Conservation (phyloP, 1,140 invertebrate species). For the Limonius californicus region DNA sequence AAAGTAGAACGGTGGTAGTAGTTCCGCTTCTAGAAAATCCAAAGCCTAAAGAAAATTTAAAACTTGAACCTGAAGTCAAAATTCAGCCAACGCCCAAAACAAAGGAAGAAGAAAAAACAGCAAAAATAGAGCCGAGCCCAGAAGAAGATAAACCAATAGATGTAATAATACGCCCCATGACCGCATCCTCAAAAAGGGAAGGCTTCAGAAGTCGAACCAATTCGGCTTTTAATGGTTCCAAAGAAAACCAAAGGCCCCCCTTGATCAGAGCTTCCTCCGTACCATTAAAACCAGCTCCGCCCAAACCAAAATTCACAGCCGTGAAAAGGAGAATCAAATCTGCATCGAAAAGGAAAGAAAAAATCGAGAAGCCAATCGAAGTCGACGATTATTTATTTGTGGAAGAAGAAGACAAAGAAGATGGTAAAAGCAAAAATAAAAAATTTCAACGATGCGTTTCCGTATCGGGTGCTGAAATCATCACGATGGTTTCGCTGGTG, state of each 20-base stretch:
- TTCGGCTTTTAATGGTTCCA: slow-evolving; percentile 36
- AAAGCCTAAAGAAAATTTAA: slow-evolving; percentile 22
- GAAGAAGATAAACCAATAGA: slow-evolving; percentile 13
- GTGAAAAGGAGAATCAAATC: slow-evolving; percentile 39
- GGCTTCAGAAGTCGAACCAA: slow-evolving; percentile 42
- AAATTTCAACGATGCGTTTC: slow-evolving; percentile 21
- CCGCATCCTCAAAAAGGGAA: slow-evolving; percentile 40
- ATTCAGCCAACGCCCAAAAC: slow-evolving; percentile 16
- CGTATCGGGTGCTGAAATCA: slow-evolving; percentile 44
- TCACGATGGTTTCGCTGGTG: slow-evolving; percentile 56
- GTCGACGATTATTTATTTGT: slow-evolving; percentile 19
- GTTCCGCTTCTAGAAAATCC: slow-evolving; percentile 34
- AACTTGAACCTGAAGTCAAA: slow-evolving; percentile 15
- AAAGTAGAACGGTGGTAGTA: slow-evolving; percentile 33
- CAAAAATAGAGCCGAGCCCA: not conserved
- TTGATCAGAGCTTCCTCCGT: slow-evolving; percentile 40
- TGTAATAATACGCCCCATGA: slow-evolving; percentile 31
- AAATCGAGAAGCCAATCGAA: slow-evolving; percentile 5
- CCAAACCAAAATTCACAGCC: slow-evolving; percentile 39
- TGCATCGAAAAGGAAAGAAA: slow-evolving; percentile 16
- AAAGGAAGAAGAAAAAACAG: not conserved
- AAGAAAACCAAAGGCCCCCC: slow-evolving; percentile 33
- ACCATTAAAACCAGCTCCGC: slow-evolving; percentile 31
- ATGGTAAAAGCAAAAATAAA: not conserved
- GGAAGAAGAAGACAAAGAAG: slow-evolving; percentile 20